These are phyloP conservation scores for Oryzias sinensis DNA, from an alignment of 2,797 vertebrate genomes.

Conservation along the genomic window DNA sequence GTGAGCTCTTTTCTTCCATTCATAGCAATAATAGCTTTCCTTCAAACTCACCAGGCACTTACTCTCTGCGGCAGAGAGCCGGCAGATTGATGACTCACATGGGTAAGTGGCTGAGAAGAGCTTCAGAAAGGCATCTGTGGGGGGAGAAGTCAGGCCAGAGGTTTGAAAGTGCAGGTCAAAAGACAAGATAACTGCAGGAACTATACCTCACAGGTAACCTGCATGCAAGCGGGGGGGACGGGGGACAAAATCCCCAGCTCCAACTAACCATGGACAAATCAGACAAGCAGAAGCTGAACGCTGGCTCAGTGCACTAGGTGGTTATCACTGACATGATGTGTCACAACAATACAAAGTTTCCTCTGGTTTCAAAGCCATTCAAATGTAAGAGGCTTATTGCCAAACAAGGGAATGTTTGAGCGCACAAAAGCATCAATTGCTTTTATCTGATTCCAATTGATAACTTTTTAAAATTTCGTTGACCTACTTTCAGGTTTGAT, in stretches of 20 bases:
- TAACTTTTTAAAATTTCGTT: not conserved
- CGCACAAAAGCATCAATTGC: not conserved
- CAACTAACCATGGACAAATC: slow-evolving; percentile 9
- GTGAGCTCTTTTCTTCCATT: not conserved
- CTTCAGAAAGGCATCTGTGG: not conserved
- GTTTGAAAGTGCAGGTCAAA: not conserved
- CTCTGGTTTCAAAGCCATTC: not conserved
- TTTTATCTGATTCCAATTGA: not conserved
- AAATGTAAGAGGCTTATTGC: no score
- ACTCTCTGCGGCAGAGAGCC: not conserved
- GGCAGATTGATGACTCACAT: not conserved
- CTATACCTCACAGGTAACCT: not conserved
- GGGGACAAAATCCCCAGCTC: not conserved
- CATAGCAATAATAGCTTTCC: not conserved
- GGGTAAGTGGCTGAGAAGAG: not conserved
- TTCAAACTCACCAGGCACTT: not conserved
- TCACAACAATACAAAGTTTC: slow-evolving; percentile 7
- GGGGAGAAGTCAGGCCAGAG: not conserved
- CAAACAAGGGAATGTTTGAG: not conserved
- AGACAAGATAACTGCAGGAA: not conserved
- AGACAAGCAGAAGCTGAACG: slow-evolving; percentile 11
- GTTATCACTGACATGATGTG: not conserved
- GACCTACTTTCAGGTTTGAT: not conserved
- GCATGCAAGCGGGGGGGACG: not conserved
- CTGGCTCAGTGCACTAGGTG: not conserved